Conservation (phyloP, 2,888 invertebrate genomes). For the Latheticus oryzae region DNA sequence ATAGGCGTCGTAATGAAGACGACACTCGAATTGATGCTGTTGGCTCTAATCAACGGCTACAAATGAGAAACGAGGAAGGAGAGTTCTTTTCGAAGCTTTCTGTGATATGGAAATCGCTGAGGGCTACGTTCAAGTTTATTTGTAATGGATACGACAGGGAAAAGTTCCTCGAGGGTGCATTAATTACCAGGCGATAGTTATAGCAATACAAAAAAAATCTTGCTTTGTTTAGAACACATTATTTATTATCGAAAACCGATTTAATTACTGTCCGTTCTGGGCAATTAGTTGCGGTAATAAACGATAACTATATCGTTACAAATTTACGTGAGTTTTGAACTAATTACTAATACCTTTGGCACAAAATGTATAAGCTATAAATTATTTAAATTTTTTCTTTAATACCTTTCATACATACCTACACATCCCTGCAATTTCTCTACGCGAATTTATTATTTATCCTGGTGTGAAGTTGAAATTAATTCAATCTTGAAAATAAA, state of each 20-base stretch:
- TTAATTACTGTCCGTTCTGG: constrained; percentile 32
- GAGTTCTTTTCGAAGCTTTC: constrained; percentile 7
- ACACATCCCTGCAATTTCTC: constrained; percentile 21
- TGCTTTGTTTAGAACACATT: too few relatives aligned
- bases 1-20: constrained; percentile 58
- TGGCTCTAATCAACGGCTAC: constrained; percentile 55
- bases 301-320: constrained; percentile 53
- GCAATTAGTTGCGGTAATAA: constrained; percentile 48
- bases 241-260: constrained; percentile 35
- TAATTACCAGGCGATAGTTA: too few relatives aligned
- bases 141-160: too few relatives aligned
- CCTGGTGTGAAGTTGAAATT: constrained; percentile 27
- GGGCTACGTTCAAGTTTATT: too few relatives aligned
- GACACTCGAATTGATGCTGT: constrained; percentile 40
- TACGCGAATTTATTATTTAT: constrained; percentile 22
- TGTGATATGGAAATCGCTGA: constrained; percentile 33
- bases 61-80: constrained; percentile 47
- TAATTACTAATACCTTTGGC: constrained; percentile 43
- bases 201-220: too few relatives aligned
- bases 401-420: too few relatives aligned
- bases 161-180: too few relatives aligned
- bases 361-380: too few relatives aligned
- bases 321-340: constrained; percentile 52
- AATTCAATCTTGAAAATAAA: constrained; percentile 37
- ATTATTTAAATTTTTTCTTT: too few relatives aligned